These are phyloP conservation scores for Drosophila ezoana DNA, from an alignment of 2,888 invertebrate genomes.

Conservation along the genomic window DNA sequence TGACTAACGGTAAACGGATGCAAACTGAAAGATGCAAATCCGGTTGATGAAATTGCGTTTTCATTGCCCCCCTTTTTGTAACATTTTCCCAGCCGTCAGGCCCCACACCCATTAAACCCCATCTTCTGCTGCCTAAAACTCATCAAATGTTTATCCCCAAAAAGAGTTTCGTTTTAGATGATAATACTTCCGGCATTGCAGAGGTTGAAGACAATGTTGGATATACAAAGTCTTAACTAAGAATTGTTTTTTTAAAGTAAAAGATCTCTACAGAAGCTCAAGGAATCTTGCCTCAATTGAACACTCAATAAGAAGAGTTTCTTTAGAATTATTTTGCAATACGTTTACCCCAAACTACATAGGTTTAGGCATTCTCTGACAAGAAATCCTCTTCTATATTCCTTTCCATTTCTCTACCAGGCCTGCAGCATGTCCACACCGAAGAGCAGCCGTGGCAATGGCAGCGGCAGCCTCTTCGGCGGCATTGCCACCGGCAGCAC, in stretches of 20 bases:
- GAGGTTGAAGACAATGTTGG: not conserved
- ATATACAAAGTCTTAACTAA: not conserved
- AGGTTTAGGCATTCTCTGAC: too few relatives aligned
- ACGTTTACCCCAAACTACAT: too few relatives aligned
- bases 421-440: constrained; percentile 85
- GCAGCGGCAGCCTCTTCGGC: constrained; percentile 62
- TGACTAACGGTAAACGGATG: constrained; percentile 81
- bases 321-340: too few relatives aligned
- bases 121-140: not conserved
- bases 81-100: not conserved
- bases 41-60: constrained; percentile 73
- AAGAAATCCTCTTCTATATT: not conserved
- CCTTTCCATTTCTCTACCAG: constrained; percentile 52
- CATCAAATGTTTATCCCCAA: constrained; percentile 14
- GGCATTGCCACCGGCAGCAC: constrained; percentile 78
- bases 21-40: constrained; percentile 79
- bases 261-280: too few relatives aligned
- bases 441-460: constrained; percentile 82
- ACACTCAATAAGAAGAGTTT: too few relatives aligned
- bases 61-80: constrained; percentile 51
- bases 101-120: not conserved
- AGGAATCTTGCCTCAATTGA: too few relatives aligned
- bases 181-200: not conserved
- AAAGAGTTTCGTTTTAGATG: constrained; percentile 10
- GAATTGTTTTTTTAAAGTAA: too few relatives aligned